Conservation (phyloP, 2,797 vertebrate genomes). For the Mico argentatus region DNA sequence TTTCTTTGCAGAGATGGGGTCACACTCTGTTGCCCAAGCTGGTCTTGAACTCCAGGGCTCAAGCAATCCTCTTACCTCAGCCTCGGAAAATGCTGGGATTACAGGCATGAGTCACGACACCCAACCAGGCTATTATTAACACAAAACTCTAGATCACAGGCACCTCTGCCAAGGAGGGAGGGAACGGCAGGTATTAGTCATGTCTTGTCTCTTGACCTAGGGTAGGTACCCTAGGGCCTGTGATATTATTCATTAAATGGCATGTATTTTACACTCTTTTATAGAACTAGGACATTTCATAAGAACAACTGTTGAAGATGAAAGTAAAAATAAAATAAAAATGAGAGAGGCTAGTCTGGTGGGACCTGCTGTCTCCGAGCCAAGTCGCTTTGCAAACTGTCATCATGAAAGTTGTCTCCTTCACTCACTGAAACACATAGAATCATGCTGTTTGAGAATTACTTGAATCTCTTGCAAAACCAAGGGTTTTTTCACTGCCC, state of each 20-base stretch:
- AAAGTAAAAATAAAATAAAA: background rate
- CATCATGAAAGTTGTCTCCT: background rate
- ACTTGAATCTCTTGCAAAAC: background rate
- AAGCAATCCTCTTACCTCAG: no score
- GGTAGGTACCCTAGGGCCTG: background rate
- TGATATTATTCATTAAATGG: background rate
- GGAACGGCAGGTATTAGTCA: background rate
- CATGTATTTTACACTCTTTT: background rate
- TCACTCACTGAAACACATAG: background rate
- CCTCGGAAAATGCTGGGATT: no score
- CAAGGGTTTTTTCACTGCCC: background rate
- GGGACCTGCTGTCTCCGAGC: background rate
- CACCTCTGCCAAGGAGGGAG: no score
- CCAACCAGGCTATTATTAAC: no score
- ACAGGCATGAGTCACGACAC: no score
- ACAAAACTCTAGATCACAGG: no score
- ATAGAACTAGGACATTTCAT: background rate
- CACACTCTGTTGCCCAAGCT: no score
- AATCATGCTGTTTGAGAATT: background rate
- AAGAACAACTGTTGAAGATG: background rate
- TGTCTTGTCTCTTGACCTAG: background rate
- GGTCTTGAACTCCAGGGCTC: no score
- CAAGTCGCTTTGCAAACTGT: background rate
- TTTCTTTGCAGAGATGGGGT: no score
- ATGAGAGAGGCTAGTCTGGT: background rate